Percentiles rank a stretch among this genome's conserved stretches.
phyloP scores from a whole-genome alignment of 1,140 invertebrate species.

The Leguminivora glycinivorella region DNA sequence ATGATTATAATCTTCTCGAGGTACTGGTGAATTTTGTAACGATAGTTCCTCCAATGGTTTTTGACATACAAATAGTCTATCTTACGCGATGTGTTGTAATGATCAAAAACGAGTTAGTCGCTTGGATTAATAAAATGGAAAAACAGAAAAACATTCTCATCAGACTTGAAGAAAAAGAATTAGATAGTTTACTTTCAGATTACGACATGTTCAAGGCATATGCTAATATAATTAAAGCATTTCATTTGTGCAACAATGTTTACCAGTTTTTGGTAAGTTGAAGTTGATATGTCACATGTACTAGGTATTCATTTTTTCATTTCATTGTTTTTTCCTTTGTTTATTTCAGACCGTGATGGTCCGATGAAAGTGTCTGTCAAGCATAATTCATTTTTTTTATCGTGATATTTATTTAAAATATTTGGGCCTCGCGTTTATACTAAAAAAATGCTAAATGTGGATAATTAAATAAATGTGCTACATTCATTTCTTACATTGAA shows the following conservation, averaged over 20 bases:
- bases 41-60: neutral
- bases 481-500: no score
- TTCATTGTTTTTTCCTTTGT: no score
- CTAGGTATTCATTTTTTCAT: no score
- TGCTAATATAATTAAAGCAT: conserved; percentile 7
- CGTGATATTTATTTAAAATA: no score
- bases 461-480: no score
- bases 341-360: no score
- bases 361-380: no score
- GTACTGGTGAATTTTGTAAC: neutral
- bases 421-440: no score
- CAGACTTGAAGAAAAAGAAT: neutral
- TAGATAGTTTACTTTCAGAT: neutral
- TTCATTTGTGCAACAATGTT: neutral
- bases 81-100: neutral
- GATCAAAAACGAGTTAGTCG: neutral
- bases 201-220: neutral
- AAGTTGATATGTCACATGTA: no score
- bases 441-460: no score
- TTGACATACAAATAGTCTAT: neutral
- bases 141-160: neutral
- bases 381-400: no score
- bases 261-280: neutral
- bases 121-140: neutral
- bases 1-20: neutral